Evolutionary conservation across 2,888 invertebrate species (phyloP).

Genomic region (Dicycla oo): DNA sequence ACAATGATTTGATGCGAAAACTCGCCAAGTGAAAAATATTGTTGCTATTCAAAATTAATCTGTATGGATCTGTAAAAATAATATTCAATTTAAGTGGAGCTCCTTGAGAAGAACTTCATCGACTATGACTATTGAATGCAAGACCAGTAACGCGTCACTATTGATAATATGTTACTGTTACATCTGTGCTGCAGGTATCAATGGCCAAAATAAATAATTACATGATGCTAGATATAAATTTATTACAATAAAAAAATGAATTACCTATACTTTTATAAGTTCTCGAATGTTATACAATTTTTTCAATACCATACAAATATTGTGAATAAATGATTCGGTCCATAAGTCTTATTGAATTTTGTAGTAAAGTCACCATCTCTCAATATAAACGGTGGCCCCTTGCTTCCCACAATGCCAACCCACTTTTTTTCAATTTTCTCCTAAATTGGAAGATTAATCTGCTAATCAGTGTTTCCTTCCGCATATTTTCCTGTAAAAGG

Average conservation of each 20-base stretch:
- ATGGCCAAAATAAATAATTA: neutral
- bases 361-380: conserved; percentile 2
- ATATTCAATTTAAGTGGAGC: neutral
- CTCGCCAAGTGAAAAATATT: neutral
- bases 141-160: no score
- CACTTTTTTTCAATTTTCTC: conserved; percentile 19
- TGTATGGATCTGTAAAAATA: neutral
- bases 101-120: neutral
- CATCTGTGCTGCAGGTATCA: neutral
- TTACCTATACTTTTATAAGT: neutral
- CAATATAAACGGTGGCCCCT: neutral
- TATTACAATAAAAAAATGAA: neutral
- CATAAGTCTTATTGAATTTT: neutral
- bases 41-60: neutral
- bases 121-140: neutral
- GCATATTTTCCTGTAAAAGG: conserved; percentile 15
- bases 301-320: no score
- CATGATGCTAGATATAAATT: neutral
- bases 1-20: neutral
- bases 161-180: neutral
- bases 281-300: neutral
- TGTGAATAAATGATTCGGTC: neutral
- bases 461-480: conserved; percentile 32
- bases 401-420: conserved; percentile 3
- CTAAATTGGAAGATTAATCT: conserved; percentile 50